Base-by-base conservation (phyloP, 2,113 vertebrate genomes). In the Gorsachius goisagi region DNA sequence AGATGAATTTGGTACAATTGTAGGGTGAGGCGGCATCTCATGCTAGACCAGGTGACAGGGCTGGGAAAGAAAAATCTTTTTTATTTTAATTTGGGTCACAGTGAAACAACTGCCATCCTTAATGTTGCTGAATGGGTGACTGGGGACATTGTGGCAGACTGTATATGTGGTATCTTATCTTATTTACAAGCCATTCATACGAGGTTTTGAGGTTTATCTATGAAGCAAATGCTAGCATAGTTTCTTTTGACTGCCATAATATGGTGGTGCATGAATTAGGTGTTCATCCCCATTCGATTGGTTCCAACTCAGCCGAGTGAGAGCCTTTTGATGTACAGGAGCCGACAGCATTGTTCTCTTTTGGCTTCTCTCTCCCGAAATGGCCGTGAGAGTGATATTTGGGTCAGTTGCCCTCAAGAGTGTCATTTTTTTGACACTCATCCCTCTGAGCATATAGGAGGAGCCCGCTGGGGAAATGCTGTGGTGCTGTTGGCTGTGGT, bases 371-470 rank as follows among this genome's bases (percentile, higher is more conserved):
- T 86, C 79, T 82, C 49, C 72, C 0, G 30, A 80, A 81, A 84
- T 67, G 93, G 90, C 85, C 5, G 8, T 73, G 95, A 83, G 94
- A 85, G 24, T 81, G 96, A 96, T 88, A 96, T 93, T 92, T 90
- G 96, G 96, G 95, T 95, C 97, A 97, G 85, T 90, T 91, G 95
- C 96, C 88, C 88, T 96, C 41, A 4, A 52, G 92, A 60, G 85
- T 78, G 90, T 88, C 71, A 45, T 49, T 90, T 88, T 41, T 88
- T 37, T 95, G 90, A 91, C 95, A 90, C 90, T 94, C 88, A 32
- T 91, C 75, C 88, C 92, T 91, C 68, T 72, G 95, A 88, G 93
- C 81, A 0, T 5, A 44, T 12, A 64, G 92, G 91, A 96, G 95
- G 91, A 93, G 95, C 92, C 59, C 66, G 1, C 1, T 52, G 89